Evolutionary conservation across 2,888 invertebrate species (phyloP).

Genomic region (Yponomeuta malinellus): DNA sequence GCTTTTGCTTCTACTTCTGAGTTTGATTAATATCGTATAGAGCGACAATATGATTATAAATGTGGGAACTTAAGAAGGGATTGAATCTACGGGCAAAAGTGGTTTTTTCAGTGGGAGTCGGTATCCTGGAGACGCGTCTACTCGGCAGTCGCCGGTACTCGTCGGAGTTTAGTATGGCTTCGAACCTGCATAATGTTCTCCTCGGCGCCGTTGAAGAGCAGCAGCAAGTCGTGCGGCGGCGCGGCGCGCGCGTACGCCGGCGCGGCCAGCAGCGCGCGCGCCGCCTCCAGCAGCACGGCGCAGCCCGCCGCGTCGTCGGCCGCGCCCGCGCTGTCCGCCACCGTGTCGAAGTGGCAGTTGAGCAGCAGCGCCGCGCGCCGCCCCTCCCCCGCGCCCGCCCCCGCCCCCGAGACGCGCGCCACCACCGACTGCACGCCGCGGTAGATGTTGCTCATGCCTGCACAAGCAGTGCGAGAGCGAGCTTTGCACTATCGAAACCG

Average conservation of each 20-base stretch:
- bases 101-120: too few species aligned
- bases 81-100: too few species aligned
- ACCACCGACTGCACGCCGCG: constrained; percentile 88
- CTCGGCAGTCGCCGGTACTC: too few species aligned
- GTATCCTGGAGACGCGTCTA: too few species aligned
- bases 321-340: constrained; percentile 88
- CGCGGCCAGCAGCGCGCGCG: constrained; percentile 80
- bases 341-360: constrained; percentile 95
- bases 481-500: neutral
- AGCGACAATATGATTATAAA: too few species aligned
- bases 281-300: constrained; percentile 88
- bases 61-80: too few species aligned
- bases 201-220: constrained; percentile 94
- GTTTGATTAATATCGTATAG: too few species aligned
- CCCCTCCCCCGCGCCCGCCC: constrained; percentile 49
- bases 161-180: too few species aligned
- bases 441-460: constrained; percentile 87
- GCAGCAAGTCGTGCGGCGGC: constrained; percentile 84
- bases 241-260: constrained; percentile 45
- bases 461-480: constrained; percentile 2
- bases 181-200: constrained; percentile 82
- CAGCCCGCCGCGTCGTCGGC: constrained; percentile 94
- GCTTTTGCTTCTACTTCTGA: too few species aligned
- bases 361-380: constrained; percentile 79
- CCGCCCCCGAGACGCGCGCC: constrained; percentile 59